Evolutionary conservation across 2,113 vertebrate species (phyloP).

Genomic region (Mesitornis unicolor): DNA sequence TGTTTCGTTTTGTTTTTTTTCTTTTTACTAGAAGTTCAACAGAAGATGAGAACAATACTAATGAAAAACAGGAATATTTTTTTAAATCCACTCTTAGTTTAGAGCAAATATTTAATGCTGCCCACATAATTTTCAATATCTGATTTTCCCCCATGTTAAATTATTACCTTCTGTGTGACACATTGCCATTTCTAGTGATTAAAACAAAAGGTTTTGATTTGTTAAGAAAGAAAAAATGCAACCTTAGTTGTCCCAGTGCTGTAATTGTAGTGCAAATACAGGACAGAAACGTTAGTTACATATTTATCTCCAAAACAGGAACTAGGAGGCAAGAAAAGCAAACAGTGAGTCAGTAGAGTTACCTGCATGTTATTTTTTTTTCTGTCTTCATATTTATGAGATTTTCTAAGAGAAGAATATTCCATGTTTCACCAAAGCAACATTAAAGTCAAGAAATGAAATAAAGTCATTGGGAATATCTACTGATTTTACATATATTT

Average conservation of each 20-base stretch:
- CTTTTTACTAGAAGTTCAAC: not conserved
- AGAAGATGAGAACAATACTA: slow-evolving; percentile 12
- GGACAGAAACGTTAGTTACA: not conserved
- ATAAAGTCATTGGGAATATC: not conserved
- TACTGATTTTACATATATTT: not conserved
- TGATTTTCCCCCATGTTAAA: not conserved
- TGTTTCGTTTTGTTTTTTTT: not conserved
- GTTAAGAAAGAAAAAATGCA: not conserved
- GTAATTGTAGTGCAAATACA: not conserved
- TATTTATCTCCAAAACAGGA: not conserved
- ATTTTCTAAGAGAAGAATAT: not conserved
- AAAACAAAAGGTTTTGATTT: not conserved
- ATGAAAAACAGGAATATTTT: not conserved
- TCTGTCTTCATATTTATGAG: not conserved
- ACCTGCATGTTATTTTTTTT: not conserved
- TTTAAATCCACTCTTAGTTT: not conserved
- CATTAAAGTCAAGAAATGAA: not conserved
- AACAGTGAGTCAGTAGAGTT: not conserved
- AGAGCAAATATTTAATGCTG: slow-evolving; percentile 18
- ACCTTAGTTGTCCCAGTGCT: not conserved
- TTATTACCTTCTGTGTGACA: slow-evolving; percentile 12
- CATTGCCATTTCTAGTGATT: not conserved
- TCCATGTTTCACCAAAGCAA: not conserved
- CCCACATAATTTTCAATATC: not conserved
- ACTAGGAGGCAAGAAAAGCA: not conserved